Evolutionary conservation across 2,888 invertebrate genomes (phyloP).

Genomic region (Lysandra bellargus): DNA sequence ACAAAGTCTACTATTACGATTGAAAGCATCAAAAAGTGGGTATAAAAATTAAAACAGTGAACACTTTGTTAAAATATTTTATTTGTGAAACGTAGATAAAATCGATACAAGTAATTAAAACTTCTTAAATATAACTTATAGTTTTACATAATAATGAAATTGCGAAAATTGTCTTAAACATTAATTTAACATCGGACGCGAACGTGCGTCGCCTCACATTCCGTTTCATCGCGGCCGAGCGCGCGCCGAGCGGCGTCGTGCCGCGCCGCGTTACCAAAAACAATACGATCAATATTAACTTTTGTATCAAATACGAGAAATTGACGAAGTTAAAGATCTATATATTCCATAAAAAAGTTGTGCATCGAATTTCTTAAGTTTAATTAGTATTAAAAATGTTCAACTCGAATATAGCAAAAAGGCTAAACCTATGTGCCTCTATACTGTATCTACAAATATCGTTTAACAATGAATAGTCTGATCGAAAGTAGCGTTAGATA

Average conservation of each 20-base stretch:
- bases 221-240: conserved; percentile 61
- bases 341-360: conserved; percentile 65
- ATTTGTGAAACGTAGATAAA: conserved; percentile 81
- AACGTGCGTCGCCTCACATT: conserved; percentile 49
- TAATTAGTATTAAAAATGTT: conserved; percentile 44
- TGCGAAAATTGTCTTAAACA: conserved; percentile 75
- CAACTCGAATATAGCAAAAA: conserved; percentile 34
- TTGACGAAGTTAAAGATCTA: conserved; percentile 73
- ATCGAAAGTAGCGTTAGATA: conserved; percentile 22
- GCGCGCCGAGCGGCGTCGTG: conserved; percentile 49
- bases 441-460: conserved; percentile 35
- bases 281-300: conserved; percentile 35
- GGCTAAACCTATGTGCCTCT: conserved; percentile 34
- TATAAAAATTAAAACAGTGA: conserved; percentile 36
- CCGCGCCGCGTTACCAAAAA: not conserved
- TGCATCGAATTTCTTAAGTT: conserved; percentile 44
- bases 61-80: conserved; percentile 77
- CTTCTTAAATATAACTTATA: conserved; percentile 75
- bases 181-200: conserved; percentile 62
- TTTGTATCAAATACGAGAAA: conserved; percentile 62
- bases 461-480: conserved; percentile 27
- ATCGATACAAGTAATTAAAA: conserved; percentile 80
- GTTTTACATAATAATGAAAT: conserved; percentile 75
- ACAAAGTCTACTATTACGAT: not conserved
- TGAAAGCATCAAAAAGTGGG: not conserved